Base-by-base conservation (phyloP, 2,888 invertebrate genomes). In the Dolichomitus sp. region DNA sequence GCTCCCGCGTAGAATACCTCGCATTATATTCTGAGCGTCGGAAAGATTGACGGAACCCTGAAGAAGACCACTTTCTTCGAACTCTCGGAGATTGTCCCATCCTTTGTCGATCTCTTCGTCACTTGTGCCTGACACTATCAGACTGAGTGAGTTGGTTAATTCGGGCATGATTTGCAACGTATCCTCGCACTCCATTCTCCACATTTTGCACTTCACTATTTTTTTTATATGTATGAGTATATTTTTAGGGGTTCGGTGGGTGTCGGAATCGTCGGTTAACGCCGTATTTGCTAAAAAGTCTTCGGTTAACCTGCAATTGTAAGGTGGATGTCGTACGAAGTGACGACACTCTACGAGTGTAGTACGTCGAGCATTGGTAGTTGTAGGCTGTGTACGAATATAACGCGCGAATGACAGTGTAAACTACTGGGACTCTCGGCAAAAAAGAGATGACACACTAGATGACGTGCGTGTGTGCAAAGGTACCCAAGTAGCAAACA, bases 101-200 rank as follows among this genome's bases (percentile, higher is more conserved):
- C 85, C 85, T 63, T 66, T 57, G 4, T 45, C 33, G 11, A 85
- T 74, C 1, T 85, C 84, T 2, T 81, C 79, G 0, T 81, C 77
- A 17, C 50, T 61, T 23, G n/a, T 27, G 12, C 84, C 84, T 30
- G 81, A 80, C 1, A 84, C 80, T 42, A 85, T 77, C 4, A 83
- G 81, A 11, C 12, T 73, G 61, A 85, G 40, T 0, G 74, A 84
- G 9, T 72, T 76, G 9, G 77, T 61, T 50, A 85, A 72, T 66
- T 84, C 85, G 4, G 72, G 74, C 59, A 75, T 74, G 50, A 72
- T 45, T 37, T 73, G 80, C 23, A 52, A 42, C 57, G 80, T 54
- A 33, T 81, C 81, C 57, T 85, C 84, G 77, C 81, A 84, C 50
- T 85, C 85, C 85, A 85, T 85, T 61, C 40, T 81, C 78, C 69